phyloP scores from a whole-genome alignment of 1,140 invertebrate species.

The Coenobita brevimanus region DNA sequence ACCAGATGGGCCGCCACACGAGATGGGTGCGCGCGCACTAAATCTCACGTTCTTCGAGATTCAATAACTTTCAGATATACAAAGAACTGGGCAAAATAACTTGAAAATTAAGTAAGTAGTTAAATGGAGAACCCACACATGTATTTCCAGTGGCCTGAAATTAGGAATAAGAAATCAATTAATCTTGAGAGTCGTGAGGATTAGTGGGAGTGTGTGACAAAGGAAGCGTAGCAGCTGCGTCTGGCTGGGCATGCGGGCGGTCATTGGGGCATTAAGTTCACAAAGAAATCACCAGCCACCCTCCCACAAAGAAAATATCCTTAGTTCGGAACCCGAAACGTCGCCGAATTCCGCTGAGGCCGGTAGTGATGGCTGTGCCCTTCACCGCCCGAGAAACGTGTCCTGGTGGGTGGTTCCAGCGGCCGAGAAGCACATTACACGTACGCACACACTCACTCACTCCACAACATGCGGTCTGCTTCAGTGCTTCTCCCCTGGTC shows the following conservation, averaged over 20 bases:
- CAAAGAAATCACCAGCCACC: constrained; percentile 68
- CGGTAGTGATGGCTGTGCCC: not conserved
- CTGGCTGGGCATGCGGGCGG: constrained; percentile 65
- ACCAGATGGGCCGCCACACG: constrained; percentile 55
- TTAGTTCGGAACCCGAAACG: constrained; percentile 59
- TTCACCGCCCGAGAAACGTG: not conserved
- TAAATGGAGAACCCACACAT: not conserved
- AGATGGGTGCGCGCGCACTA: constrained; percentile 55
- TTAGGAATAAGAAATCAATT: not conserved
- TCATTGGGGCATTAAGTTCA: constrained; percentile 66
- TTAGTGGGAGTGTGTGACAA: constrained; percentile 58
- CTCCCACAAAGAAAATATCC: constrained; percentile 65
- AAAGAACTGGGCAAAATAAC: not conserved
- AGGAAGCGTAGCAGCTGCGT: constrained; percentile 69
- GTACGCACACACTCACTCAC: not conserved
- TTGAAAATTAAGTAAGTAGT: not conserved
- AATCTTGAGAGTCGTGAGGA: constrained; percentile 42
- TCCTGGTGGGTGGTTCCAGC: not conserved
- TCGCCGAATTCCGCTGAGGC: constrained; percentile 42
- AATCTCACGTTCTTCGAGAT: constrained; percentile 53
- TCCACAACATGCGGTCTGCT: not conserved
- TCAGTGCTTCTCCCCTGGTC: too few species aligned
- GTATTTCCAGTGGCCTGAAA: not conserved
- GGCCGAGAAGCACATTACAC: too few species aligned
- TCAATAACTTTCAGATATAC: constrained; percentile 13